Base-by-base conservation (phyloP, 1,140 invertebrate species). In the Hirudo medicinalis region DNA sequence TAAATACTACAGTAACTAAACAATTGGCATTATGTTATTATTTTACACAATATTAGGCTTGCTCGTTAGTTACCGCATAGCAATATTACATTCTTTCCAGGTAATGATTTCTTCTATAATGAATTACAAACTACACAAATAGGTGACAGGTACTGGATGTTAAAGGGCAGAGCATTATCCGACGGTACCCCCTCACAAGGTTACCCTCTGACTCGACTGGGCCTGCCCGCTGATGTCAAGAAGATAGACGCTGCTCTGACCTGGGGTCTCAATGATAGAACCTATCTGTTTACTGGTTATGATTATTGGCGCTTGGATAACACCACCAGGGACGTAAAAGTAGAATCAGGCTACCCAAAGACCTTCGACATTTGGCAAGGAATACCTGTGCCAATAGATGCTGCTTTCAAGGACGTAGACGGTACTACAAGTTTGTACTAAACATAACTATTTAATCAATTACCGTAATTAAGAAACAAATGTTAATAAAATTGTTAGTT, bases 121-220 rank as follows among this genome's bases (percentile, higher is more conserved):
- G 20, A 57, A 20, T n/a, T 25, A 57, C 9, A 57, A 20, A 57
- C 54, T 20, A 25, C 8, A 3, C 9, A 6, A 27, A 4, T 25
- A 70, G 69, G 69, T 49, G 53, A 70, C 69, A 70, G 49, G 19
- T 70, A 53, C 22, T 70, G 69, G 69, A 25, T 49, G 53, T 32
- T 70, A 6, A 22, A 70, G 20, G 43, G 40, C 15, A n/a, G 19
- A 8, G 11, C 40, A 17, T 27, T 70, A 25, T 13, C 22, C 8
- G 40, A 8, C 6, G 69, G 43, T 11, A 53, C 22, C n/a, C 36
- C 69, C 17, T 15, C 43, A 8, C 5, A 8, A 6, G 69, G 69
- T 22, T 53, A n/a, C 13, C 69, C 69, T 17, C 69, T 70, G 43
- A 49, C 69, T 5, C 6, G 6, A 15, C 29, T 53, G 32, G 69